Conservation (phyloP, 2,797 vertebrate species). For the Bovichtus variegatus region DNA sequence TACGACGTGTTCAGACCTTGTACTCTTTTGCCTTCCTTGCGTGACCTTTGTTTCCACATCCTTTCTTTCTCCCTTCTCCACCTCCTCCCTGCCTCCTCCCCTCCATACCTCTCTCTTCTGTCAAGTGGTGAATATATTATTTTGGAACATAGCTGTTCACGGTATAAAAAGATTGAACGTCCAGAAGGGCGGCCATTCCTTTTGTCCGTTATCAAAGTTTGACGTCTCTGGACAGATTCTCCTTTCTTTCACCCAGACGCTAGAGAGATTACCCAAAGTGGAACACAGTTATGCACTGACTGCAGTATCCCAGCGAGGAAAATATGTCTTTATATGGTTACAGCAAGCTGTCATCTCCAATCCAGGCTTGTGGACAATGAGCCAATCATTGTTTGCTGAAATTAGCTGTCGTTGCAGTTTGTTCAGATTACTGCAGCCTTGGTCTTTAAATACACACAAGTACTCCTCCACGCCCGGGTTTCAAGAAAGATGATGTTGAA, state of each 20-base stretch:
- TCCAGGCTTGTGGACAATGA: constrained; percentile 19
- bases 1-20: neutral
- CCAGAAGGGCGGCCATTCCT: neutral
- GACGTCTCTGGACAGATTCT: neutral
- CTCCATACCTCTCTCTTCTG: neutral
- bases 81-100: too few species aligned
- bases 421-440: neutral
- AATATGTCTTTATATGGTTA: constrained; percentile 34
- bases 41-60: neutral
- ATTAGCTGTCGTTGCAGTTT: constrained; percentile 37
- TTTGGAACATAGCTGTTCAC: neutral
- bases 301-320: constrained; percentile 13
- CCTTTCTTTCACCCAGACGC: neutral
- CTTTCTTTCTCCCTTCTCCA: neutral
- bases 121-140: neutral
- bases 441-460: neutral
- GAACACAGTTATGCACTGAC: constrained; percentile 1
- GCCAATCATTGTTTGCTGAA: constrained; percentile 12
- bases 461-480: neutral
- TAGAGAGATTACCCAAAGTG: neutral
- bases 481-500: constrained; percentile 10
- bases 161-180: neutral
- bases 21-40: neutral
- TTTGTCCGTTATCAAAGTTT: neutral
- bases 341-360: constrained; percentile 28